Evolutionary conservation across 2,888 invertebrate genomes (phyloP).

Genomic region (Octodonta nipae): DNA sequence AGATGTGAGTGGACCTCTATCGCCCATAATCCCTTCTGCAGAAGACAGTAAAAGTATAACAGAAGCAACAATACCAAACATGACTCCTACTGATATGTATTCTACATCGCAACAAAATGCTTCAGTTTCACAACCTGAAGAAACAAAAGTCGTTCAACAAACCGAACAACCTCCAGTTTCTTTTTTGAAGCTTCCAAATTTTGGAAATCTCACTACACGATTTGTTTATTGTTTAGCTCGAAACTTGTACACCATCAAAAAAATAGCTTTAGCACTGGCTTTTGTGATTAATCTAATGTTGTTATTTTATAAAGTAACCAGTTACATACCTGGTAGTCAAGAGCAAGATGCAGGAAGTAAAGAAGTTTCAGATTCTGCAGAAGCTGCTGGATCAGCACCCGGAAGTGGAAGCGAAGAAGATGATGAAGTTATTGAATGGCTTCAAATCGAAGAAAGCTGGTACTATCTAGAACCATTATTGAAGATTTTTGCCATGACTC

Average conservation of each 20-base stretch:
- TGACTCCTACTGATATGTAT: too few relatives aligned
- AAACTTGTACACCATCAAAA: conserved; percentile 97
- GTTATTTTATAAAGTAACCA: conserved; percentile 78
- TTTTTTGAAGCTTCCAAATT: conserved; percentile 46
- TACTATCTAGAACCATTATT: conserved; percentile 88
- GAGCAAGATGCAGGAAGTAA: conserved; percentile 17
- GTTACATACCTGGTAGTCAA: neutral
- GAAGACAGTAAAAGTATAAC: conserved; percentile 59
- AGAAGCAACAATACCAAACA: too few relatives aligned
- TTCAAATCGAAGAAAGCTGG: conserved; percentile 83
- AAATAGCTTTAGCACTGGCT: conserved; percentile 86
- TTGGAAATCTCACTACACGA: too few relatives aligned
- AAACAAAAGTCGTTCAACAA: conserved; percentile 38
- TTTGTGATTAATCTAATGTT: conserved; percentile 98
- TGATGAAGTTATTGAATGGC: conserved; percentile 63
- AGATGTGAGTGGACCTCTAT: conserved; percentile 63
- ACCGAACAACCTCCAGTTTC: conserved; percentile 45
- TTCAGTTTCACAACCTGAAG: too few relatives aligned
- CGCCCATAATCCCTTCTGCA: conserved; percentile 54
- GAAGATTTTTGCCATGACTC: conserved; percentile 67
- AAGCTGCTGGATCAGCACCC: conserved; percentile 40
- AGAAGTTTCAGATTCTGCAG: conserved; percentile 24
- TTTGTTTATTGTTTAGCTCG: conserved; percentile 88
- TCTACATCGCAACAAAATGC: too few relatives aligned
- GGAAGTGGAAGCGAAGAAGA: conserved; percentile 50